Conservation (phyloP, 2,888 invertebrate species). For the Clivina fossor region DNA sequence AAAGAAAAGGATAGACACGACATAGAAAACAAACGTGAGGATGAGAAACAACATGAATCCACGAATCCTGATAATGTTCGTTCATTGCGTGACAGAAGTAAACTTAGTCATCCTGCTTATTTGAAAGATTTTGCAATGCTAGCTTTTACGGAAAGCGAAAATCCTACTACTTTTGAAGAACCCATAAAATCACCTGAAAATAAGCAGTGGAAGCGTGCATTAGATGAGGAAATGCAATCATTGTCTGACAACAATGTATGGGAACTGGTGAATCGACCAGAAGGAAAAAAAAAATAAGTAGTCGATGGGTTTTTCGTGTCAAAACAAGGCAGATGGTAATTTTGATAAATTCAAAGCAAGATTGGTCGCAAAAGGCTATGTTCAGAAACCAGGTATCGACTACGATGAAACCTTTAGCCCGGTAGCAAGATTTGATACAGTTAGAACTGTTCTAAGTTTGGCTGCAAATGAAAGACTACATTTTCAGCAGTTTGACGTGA, state of each 20-base stretch:
- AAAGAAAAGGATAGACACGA: too few species aligned
- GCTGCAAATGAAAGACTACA: conserved; percentile 39
- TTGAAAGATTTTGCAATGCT: not conserved
- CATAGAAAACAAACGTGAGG: too few species aligned
- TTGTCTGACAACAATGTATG: conserved; percentile 39
- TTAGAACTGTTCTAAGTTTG: conserved; percentile 40
- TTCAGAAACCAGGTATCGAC: conserved; percentile 41
- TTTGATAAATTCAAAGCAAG: conserved; percentile 42
- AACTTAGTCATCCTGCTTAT: not conserved
- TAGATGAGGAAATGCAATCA: conserved; percentile 37
- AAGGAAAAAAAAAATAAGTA: conserved; percentile 31
- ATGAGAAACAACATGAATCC: too few species aligned
- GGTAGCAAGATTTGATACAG: conserved; percentile 42
- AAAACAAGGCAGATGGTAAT: conserved; percentile 36
- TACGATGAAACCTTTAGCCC: conserved; percentile 45
- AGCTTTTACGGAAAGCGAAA: conserved; percentile 5
- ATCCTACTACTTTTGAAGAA: conserved; percentile 36
- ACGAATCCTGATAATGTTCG: not conserved
- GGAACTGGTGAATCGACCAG: conserved; percentile 33
- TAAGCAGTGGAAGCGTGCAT: conserved; percentile 38
- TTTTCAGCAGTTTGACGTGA: conserved; percentile 43
- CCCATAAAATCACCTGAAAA: conserved; percentile 33
- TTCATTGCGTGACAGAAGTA: not conserved
- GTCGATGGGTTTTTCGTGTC: conserved; percentile 34
- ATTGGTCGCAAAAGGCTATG: conserved; percentile 42